Percentiles rank a stretch among this genome's conserved stretches.
Evolutionary conservation across 1,140 invertebrate species (phyloP).

Genomic region (Zaprionus vittiger): DNA sequence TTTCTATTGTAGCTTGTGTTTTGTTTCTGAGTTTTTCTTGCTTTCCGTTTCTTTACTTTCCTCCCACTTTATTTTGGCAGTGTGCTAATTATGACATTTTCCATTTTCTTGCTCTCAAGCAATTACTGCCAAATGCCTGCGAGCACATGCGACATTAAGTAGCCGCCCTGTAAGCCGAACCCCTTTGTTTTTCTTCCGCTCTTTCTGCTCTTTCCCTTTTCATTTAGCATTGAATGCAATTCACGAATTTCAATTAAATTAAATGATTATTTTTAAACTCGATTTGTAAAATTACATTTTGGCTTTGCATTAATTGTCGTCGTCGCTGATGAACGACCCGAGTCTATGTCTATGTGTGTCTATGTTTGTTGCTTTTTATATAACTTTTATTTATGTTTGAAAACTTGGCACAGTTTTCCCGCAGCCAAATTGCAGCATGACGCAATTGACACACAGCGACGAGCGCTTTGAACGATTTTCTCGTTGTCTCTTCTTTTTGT

Average conservation of each 20-base stretch:
- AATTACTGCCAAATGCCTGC: slow-evolving; percentile 78
- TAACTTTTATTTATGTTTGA: slow-evolving; percentile 76
- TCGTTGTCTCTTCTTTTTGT: slow-evolving; percentile 16
- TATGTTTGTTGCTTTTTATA: slow-evolving; percentile 52
- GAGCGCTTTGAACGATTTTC: slow-evolving; percentile 39
- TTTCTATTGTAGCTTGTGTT: slow-evolving; percentile 20
- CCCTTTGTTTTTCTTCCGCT: neutral
- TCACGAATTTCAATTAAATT: slow-evolving; percentile 54
- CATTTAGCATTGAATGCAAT: slow-evolving; percentile 43
- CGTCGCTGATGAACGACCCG: slow-evolving; percentile 30
- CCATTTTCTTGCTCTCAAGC: slow-evolving; percentile 30
- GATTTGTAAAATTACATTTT: slow-evolving; percentile 70
- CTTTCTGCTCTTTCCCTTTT: slow-evolving; percentile 10
- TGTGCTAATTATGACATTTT: slow-evolving; percentile 66
- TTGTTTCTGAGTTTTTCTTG: neutral
- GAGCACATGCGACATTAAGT: slow-evolving; percentile 66
- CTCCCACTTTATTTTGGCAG: slow-evolving; percentile 37
- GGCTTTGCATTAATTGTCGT: slow-evolving; percentile 62
- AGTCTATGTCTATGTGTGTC: neutral
- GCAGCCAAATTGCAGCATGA: slow-evolving; percentile 74
- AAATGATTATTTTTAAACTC: slow-evolving; percentile 68
- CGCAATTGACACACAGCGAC: slow-evolving; percentile 69
- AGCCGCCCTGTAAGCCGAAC: slow-evolving; percentile 32
- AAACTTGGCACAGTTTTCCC: slow-evolving; percentile 69
- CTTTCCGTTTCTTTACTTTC: slow-evolving; percentile 15